phyloP scores from a whole-genome alignment of 1,140 invertebrate genomes.

The Eciton burchellii region DNA sequence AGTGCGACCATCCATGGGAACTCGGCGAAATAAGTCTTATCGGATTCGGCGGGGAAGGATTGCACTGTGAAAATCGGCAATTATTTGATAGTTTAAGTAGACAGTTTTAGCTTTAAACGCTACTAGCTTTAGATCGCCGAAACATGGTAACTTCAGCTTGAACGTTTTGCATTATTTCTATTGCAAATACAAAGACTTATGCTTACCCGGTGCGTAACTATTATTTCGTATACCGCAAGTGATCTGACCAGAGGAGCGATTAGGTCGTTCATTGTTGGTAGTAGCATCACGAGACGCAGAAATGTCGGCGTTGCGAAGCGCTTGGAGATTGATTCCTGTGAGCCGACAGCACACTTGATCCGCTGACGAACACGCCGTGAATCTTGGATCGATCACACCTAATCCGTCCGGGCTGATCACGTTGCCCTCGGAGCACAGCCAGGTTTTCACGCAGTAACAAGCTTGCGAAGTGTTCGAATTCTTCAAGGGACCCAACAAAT shows the following conservation, averaged over 20 bases:
- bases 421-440: slow-evolving; percentile 71
- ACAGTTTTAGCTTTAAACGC: no score
- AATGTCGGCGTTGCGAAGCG: neutral
- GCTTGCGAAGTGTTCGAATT: slow-evolving; percentile 72
- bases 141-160: neutral
- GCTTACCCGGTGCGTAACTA: slow-evolving; percentile 59
- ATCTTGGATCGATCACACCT: slow-evolving; percentile 79
- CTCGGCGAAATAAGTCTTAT: slow-evolving; percentile 85
- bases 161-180: neutral
- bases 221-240: slow-evolving; percentile 61
- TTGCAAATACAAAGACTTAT: neutral
- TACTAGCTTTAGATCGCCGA: no score
- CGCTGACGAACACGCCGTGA: slow-evolving; percentile 72
- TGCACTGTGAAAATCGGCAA: slow-evolving; percentile 56
- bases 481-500: slow-evolving; percentile 52
- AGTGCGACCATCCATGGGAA: slow-evolving; percentile 87
- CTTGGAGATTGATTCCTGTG: slow-evolving; percentile 6
- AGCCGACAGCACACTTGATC: slow-evolving; percentile 79
- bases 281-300: neutral
- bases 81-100: neutral
- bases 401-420: slow-evolving; percentile 68
- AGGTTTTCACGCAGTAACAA: slow-evolving; percentile 77
- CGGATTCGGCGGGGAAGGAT: slow-evolving; percentile 65
- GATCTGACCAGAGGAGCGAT: neutral
- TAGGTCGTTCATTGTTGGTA: neutral